Base-by-base conservation (phyloP, 2,888 invertebrate species). In the Cheilosia impressa region DNA sequence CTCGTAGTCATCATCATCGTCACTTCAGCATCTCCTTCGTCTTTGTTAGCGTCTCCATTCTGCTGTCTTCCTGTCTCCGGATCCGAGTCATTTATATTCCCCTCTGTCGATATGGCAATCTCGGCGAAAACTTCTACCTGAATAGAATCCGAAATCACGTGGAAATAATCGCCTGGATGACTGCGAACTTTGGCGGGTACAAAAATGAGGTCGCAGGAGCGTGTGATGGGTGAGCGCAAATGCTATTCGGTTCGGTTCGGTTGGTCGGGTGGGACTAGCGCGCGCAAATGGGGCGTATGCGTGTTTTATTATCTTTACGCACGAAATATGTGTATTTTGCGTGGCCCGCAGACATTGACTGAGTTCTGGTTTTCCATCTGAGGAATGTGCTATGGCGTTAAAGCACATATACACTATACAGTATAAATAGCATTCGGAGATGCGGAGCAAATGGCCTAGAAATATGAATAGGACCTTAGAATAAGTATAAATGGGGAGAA, bases 101-200 rank as follows among this genome's bases (percentile, higher is more conserved):
- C 68, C 43, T 34, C 77, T 47, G 68, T 71, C 62, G 69, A 63
- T 69, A 55, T 63, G 62, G 69, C 77, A 77, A 69, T 77, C 68
- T 77, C 69, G 53, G 60, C 47, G 45, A 77, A 76, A 85, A 76
- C 53, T 63, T 81, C 66, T 69, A 81, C 85, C 85, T 85, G 87
- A 87, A 82, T 62, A 24, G 87, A 87, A 87, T 87, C 62, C 63
- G 52, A 87, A 87, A 87, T 87, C 81, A 87, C 72, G 82, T 87
- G 77, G 82, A 87, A 68, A 87, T 77, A 80, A 80, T 85, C 84
- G 81, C 60, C 66, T 71, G 71, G 65, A 65, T 81, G 76, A 81
- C 75, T 80, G 62, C 65, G 79, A 79, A 75, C 73, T 75, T 69
- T 75, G 72, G 22, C 57, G 58, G 4, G n/a, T 17, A n/a, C 22